Base-by-base conservation (phyloP, 1,140 invertebrate species). In the Sesamia nonagrioides region DNA sequence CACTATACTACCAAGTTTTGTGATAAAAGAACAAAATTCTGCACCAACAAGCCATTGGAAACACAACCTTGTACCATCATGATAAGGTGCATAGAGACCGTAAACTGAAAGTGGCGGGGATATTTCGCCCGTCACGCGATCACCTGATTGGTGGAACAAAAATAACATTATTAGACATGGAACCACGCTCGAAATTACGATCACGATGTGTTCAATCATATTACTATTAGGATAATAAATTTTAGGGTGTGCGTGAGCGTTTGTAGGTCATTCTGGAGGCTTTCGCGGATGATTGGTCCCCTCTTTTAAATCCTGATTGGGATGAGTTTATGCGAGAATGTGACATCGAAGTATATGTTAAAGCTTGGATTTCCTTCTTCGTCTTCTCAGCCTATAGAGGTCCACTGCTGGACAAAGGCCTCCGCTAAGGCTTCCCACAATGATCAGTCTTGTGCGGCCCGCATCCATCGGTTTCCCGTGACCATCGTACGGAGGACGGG, bases 91-190 rank as follows among this genome's bases (percentile, higher is more conserved):
- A 56, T 2, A 40, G 60, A n/a, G 27, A 18, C 21, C 11, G 74
- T 42, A 77, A 68, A 54, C 13, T 15, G 33, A 50, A 42, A 77
- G 21, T 63, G 56, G 48, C 33, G 27, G 63, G 56, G 68, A 78
- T 69, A 81, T 74, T 78, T 54, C 77, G 68, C 71, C 40, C 18
- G 82, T 77, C 84, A 86, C 84, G 84, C 84, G 78, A 86, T 80
- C 81, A 71, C 80, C 78, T 83, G 82, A 86, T 84, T 84, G 84
- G 79, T 71, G 69, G 80, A 79, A 84, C 83, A 84, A 83, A 84
- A 86, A 86, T 86, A 82, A 84, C 81, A 78, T 84, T 86, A 86
- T 86, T 86, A 83, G 76, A 77, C 79, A 79, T 81, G 68, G 79
- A 81, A 81, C 78, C 61, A 58, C 63, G 66, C 48, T 79, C 18